Percentiles rank a stretch among this genome's conserved stretches.
phyloP scores from a whole-genome alignment of 2,888 invertebrate species.

The Elysia crispata region DNA sequence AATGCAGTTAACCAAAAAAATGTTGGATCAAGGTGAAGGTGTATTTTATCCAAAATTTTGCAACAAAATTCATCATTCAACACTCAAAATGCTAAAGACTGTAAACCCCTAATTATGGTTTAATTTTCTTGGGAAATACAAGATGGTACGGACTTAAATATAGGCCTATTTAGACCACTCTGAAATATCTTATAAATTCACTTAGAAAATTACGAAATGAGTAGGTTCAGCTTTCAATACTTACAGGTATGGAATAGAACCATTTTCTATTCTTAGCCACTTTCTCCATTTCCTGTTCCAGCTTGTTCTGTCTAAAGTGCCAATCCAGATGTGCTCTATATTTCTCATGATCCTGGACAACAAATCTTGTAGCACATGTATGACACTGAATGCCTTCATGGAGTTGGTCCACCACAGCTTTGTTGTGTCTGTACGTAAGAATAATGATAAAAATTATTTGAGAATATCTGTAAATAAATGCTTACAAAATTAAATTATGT shows the following conservation, averaged over 20 bases:
- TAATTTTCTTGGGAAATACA: too few species aligned
- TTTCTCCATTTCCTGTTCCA: conserved; percentile 88
- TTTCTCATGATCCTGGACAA: conserved; percentile 83
- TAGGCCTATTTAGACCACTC: too few species aligned
- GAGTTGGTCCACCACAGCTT: conserved; percentile 81
- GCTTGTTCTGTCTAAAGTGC: conserved; percentile 95
- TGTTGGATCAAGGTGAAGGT: too few species aligned
- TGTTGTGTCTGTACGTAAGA: conserved; percentile 82
- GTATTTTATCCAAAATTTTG: too few species aligned
- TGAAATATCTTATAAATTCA: too few species aligned
- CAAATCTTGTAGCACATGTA: conserved; percentile 95
- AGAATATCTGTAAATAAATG: neutral
- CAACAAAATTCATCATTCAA: too few species aligned
- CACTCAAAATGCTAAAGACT: too few species aligned
- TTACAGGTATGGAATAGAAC: conserved; percentile 86
- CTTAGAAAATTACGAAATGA: too few species aligned
- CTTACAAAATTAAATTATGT: too few species aligned
- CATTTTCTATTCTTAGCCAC: conserved; percentile 91
- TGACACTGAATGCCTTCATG: conserved; percentile 97
- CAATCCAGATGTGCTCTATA: conserved; percentile 97
- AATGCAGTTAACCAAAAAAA: too few species aligned
- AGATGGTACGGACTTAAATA: too few species aligned
- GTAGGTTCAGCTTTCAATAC: conserved; percentile 49
- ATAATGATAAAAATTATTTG: neutral
- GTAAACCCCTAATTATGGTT: too few species aligned